Evolutionary conservation across 2,113 vertebrate species (phyloP).

Genomic region (Hystrix cristata): DNA sequence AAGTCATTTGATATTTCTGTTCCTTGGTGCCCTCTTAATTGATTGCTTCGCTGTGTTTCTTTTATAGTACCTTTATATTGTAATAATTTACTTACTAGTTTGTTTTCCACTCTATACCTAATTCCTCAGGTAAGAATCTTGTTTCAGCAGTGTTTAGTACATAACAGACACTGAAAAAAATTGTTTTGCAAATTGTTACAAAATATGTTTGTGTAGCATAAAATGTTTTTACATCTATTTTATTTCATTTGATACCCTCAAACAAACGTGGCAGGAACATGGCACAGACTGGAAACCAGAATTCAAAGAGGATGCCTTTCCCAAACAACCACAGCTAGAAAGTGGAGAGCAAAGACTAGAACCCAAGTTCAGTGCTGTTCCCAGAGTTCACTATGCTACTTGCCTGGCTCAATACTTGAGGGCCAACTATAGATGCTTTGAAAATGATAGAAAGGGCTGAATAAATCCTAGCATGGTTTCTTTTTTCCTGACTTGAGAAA

Average conservation of each 20-base stretch:
- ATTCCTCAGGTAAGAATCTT: neutral
- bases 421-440: neutral
- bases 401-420: conserved; percentile 4
- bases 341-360: neutral
- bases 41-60: neutral
- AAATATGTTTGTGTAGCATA: conserved; percentile 12
- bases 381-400: neutral
- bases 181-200: neutral
- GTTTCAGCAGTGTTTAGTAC: neutral
- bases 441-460: conserved; percentile 18
- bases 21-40: neutral
- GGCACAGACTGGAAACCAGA: neutral
- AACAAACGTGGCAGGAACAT: neutral
- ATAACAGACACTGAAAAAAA: conserved; percentile 3
- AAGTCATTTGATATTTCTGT: conserved; percentile 42
- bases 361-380: neutral
- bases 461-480: neutral
- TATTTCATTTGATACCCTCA: neutral
- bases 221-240: conserved; percentile 1
- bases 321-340: neutral
- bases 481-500: neutral
- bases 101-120: neutral
- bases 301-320: conserved; percentile 7
- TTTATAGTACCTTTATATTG: neutral
- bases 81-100: neutral